A percentile compares a stretch with the other conserved stretches of the same genome.
phyloP scores from a whole-genome alignment of 1,140 invertebrate genomes.

The Bombus pyrosoma region DNA sequence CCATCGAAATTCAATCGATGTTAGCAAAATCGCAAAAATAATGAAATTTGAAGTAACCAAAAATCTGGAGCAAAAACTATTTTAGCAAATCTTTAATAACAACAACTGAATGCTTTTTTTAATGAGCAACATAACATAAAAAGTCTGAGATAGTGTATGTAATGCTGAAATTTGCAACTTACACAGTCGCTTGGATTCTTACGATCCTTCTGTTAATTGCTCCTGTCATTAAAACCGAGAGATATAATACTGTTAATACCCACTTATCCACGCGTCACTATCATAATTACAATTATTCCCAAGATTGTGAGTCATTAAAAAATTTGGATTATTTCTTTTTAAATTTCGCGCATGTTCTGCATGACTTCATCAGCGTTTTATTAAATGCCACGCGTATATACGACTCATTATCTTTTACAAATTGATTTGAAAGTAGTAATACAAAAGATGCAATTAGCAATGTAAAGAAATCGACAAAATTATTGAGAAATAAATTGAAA shows the following conservation, averaged over 20 bases:
- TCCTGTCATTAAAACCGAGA: conserved; percentile 1
- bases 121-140: neutral
- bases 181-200: conserved; percentile 33
- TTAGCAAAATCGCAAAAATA: neutral
- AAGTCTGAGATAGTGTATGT: conserved; percentile 41
- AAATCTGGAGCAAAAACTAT: neutral
- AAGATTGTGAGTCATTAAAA: neutral
- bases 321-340: neutral
- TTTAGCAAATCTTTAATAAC: neutral
- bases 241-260: neutral
- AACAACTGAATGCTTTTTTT: neutral
- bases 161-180: conserved; percentile 50
- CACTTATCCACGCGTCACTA: neutral
- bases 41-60: conserved; percentile 13
- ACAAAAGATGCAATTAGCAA: neutral
- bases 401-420: neutral
- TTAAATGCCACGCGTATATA: neutral
- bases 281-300: neutral
- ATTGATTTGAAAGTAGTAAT: neutral
- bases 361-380: neutral
- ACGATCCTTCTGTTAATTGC: conserved; percentile 22
- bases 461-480: neutral
- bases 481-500: neutral
- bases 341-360: neutral
- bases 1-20: conserved; percentile 1